Evolutionary conservation across 1,140 invertebrate species (phyloP).

Genomic region (Triops cancriformis): DNA sequence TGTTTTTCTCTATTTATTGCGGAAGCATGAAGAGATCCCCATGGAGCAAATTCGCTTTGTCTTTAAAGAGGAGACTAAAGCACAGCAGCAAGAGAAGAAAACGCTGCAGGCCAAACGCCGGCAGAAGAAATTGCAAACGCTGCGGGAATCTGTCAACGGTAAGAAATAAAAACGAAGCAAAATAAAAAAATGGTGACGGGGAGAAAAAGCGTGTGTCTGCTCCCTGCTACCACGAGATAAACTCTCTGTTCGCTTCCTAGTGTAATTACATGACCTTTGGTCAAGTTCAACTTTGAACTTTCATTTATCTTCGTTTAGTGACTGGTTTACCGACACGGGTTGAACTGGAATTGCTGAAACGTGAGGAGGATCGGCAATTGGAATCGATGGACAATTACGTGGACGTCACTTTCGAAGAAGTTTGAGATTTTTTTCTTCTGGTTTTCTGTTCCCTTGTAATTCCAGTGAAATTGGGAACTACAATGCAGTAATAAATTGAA

Average conservation of each 20-base stretch:
- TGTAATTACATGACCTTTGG: not conserved
- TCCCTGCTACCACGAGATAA: not conserved
- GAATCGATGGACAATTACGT: slow-evolving; percentile 7
- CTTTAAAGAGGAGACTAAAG: slow-evolving; percentile 53
- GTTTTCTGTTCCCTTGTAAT: not conserved
- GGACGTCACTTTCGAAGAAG: not conserved
- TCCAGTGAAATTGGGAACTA: not conserved
- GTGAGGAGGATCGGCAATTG: slow-evolving; percentile 14
- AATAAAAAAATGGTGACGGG: not conserved
- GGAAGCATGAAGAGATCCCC: slow-evolving; percentile 59
- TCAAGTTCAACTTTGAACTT: not conserved
- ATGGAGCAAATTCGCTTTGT: slow-evolving; percentile 59
- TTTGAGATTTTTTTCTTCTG: not conserved
- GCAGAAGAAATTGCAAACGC: slow-evolving; percentile 17
- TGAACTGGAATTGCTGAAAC: slow-evolving; percentile 16
- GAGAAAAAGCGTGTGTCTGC: not conserved
- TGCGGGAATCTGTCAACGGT: slow-evolving; percentile 15
- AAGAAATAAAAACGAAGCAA: not conserved
- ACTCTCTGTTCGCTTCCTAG: not conserved
- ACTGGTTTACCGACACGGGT: slow-evolving; percentile 15
- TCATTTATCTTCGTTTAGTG: slow-evolving; percentile 2
- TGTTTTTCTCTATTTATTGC: slow-evolving; percentile 69
- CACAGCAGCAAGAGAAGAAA: slow-evolving; percentile 23
- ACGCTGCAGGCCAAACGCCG: slow-evolving; percentile 24
- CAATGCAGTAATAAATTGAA: not conserved